Evolutionary conservation across 2,113 vertebrate genomes (phyloP), one percentile per base, ranked within the genome.

Genomic region (Chloropsis hardwickii): DNA sequence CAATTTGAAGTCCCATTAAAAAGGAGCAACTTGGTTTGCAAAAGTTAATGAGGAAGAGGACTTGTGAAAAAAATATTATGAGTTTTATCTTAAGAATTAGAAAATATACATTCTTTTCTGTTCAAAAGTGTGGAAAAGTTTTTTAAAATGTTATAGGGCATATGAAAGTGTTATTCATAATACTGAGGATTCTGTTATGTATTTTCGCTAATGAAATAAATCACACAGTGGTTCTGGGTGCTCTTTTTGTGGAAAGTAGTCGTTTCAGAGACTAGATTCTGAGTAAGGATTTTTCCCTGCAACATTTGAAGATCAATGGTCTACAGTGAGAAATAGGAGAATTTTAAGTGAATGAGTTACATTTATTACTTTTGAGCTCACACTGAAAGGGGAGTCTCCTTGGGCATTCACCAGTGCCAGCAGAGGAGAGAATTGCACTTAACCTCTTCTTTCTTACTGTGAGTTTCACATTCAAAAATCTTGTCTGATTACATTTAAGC

Each of bases 291-390:
- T 90, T 73, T 53, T 45, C 45, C 40, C 24, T 57, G 56, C 3
- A 84, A 66, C 1, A 0, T 47, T 61, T 72, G 50, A 70, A 93
- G 50, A 94, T 92, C 91, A 96, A 24, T 81, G 50, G 48, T 95
- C 89, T 85, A 84, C 69, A 91, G 83, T 76, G 79, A 84, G 86
- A 95, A 97, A 92, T 57, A 96, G 51, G 69, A 96, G 78, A 76
- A 28, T 69, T 92, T 91, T 95, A 96, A 94, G 81, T 94, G 92
- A 97, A 95, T 89, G 64, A 95, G 92, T 95, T 92, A 74, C n/a
- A 54, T 78, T 95, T 88, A 56, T 85, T 97, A 86, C 83, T 88
- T 90, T 95, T 91, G 94, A 96, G 88, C 82, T 80, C 51, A 84
- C 23, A 53, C 64, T 95, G 90, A 72, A 50, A 14, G 12, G 6